Base-by-base conservation (phyloP, 2,888 invertebrate genomes). In the Drosophila pseudotakahashii region DNA sequence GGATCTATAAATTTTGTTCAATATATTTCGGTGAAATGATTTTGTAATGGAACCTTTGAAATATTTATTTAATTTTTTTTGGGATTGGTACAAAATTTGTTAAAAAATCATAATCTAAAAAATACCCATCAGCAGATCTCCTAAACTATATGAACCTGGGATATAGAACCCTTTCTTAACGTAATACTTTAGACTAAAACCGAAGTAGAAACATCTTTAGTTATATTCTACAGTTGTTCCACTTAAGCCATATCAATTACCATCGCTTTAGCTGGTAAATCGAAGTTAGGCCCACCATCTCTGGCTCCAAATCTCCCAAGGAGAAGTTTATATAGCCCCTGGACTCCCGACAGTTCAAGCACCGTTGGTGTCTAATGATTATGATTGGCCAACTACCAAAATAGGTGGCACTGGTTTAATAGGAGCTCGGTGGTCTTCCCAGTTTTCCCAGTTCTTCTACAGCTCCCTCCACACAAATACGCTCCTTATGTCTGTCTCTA, bases 321-420 rank as follows among this genome's bases (percentile, higher is more conserved):
- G 37, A 34, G 48, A 30, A 11, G 23, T 16, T n/a, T 16, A 30
- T 23, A 39, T 34, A 50, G 26, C 26, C 10, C 19, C 19, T 7
- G 2, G 51, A 53, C 51, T 42, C 23, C 61, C 39, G 19, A 50
- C 54, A 16, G 66, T 51, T 62, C 62, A 50, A 30, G 16, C 71
- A 42, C 82, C 13, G 78, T 73, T 72, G 85, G 82, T 74, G 82
- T 76, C 77, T 84, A 84, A 85, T 87, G 79, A 78, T 84, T 72
- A 85, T 87, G 79, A 78, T 84, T 72, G 61, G 73, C 72, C 71
- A 79, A 81, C 79, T 89, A 89, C 80, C 80, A 87, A 87, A 85
- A 73, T 73, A 88, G 87, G 87, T 86, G 84, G 85, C 89, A 89
- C 83, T 88, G 87, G 89, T 88, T 86, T 88, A 84, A 84, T 84